A percentile compares a stretch with the other conserved stretches of the same genome.
Conservation (phyloP, 2,113 vertebrate species). For the Phoenicopterus ruber region DNA sequence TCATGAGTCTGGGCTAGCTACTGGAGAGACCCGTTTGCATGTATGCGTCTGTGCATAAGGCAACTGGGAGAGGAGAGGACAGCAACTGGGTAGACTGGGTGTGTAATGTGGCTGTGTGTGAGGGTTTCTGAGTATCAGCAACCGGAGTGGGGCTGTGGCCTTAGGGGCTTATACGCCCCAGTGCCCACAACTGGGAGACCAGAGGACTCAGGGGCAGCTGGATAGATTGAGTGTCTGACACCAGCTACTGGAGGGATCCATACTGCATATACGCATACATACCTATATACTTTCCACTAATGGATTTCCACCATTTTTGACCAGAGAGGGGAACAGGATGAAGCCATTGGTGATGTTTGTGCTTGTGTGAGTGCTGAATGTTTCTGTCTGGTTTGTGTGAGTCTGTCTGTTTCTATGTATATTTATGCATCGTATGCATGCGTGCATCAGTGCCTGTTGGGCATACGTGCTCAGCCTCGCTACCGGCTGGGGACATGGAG, state of each 20-base stretch:
- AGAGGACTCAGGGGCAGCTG: too few species aligned
- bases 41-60: too few species aligned
- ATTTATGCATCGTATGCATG: not conserved
- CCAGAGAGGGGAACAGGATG: not conserved
- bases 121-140: too few species aligned
- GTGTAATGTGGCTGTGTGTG: too few species aligned
- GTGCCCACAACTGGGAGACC: too few species aligned
- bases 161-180: too few species aligned
- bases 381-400: not conserved
- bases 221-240: too few species aligned
- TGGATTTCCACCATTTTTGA: not conserved
- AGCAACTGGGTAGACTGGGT: too few species aligned
- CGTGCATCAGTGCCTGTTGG: not conserved
- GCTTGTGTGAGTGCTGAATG: not conserved
- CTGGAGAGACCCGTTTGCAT: not conserved
- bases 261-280: too few species aligned
- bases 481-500: not conserved
- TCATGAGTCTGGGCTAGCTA: not conserved
- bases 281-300: not conserved
- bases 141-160: too few species aligned
- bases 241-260: not conserved
- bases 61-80: too few species aligned
- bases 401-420: accelerated
- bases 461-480: not conserved
- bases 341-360: not conserved